A percentile compares a stretch with the other conserved stretches of the same genome.
Conservation (phyloP, 2,888 invertebrate species). For the Monopis laevigella region DNA sequence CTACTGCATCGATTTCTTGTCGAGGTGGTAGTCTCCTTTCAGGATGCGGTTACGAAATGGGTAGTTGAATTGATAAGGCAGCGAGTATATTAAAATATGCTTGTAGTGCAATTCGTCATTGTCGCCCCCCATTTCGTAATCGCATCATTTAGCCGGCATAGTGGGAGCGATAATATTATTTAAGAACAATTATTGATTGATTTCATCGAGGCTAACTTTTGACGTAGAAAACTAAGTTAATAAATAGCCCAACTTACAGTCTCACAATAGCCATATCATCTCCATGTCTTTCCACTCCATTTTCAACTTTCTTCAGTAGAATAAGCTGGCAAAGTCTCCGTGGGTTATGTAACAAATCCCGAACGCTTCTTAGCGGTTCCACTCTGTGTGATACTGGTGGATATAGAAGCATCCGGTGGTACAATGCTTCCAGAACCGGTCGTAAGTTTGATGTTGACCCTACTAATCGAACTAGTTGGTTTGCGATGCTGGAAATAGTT, state of each 20-base stretch:
- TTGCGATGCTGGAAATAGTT: slow-evolving; percentile 79
- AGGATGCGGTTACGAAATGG: too few species aligned
- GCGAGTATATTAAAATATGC: too few species aligned
- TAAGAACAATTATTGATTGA: too few species aligned
- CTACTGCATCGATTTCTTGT: too few species aligned
- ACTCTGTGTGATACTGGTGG: slow-evolving; percentile 86
- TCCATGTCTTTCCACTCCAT: slow-evolving; percentile 59
- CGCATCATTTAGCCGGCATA: too few species aligned
- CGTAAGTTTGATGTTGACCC: slow-evolving; percentile 88
- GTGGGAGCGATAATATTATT: too few species aligned
- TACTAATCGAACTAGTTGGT: slow-evolving; percentile 86
- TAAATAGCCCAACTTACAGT: slow-evolving; percentile 69
- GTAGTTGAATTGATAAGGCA: too few species aligned
- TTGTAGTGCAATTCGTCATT: too few species aligned
- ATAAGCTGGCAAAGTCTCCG: slow-evolving; percentile 80
- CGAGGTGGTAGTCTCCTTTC: too few species aligned
- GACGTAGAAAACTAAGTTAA: neutral
- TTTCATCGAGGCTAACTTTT: too few species aligned
- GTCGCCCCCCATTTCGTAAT: too few species aligned
- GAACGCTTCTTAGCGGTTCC: slow-evolving; percentile 84
- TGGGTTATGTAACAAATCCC: slow-evolving; percentile 82
- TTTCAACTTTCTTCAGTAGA: slow-evolving; percentile 71
- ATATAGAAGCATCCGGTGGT: slow-evolving; percentile 91
- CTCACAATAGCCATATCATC: slow-evolving; percentile 86
- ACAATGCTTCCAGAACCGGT: slow-evolving; percentile 91